phyloP scores from a whole-genome alignment of 37 sponge, comb jelly and placozoan genomes.

The Cliona cf. orientalis region DNA sequence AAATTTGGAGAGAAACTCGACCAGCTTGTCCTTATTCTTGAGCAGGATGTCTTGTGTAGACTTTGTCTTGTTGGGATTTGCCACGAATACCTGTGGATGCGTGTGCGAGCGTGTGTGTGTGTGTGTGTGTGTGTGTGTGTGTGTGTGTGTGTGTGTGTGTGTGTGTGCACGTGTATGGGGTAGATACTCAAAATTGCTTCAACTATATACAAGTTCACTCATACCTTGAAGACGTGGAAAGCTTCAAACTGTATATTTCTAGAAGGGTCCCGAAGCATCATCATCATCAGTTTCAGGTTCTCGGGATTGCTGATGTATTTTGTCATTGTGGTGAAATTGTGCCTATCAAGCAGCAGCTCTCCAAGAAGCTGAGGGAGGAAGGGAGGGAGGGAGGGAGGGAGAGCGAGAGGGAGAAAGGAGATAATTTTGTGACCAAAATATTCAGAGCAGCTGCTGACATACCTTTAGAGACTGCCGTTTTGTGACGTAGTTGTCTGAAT shows the following conservation, averaged over 20 bases:
- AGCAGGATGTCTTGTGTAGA: constrained; percentile 92
- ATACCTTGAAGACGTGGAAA: constrained; percentile 99
- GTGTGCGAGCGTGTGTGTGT: constrained; percentile 7
- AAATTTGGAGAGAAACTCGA: constrained; percentile 94
- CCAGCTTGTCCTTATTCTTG: constrained; percentile 92
- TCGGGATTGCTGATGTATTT: constrained; percentile 93
- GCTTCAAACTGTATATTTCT: constrained; percentile 99
- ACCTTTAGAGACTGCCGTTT: constrained; percentile 98
- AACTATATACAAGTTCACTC: not conserved
- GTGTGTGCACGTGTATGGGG: not conserved
- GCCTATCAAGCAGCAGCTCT: constrained; percentile 94
- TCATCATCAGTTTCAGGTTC: constrained; percentile 99
- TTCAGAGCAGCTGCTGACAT: not conserved
- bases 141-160: not conserved
- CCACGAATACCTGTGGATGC: constrained; percentile 92
- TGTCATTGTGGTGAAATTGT: constrained; percentile 98
- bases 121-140: not conserved
- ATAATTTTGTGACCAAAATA: not conserved
- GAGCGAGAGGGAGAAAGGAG: not conserved
- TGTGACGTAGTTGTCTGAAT: constrained; percentile 98
- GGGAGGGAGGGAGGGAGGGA: constrained; percentile 9
- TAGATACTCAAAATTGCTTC: not conserved
- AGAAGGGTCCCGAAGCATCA: constrained; percentile 83
- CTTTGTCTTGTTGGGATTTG: constrained; percentile 97
- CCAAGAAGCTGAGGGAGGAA: constrained; percentile 81